Conservation (phyloP, 2,113 vertebrate species). For the Ciconia stormi region DNA sequence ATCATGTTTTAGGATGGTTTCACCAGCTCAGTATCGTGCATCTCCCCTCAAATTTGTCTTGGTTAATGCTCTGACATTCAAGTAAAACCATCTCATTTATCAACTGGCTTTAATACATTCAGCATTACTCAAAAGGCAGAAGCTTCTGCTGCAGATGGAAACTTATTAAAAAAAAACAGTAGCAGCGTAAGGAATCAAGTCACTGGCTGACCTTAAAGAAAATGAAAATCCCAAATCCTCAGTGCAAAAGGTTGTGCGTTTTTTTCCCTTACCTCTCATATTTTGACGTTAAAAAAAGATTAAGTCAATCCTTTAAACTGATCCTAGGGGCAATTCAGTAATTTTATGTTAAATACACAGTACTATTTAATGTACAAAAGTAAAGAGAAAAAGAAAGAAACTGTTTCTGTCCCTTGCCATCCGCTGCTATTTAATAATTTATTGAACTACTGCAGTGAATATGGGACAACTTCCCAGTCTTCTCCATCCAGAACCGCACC, state of each 20-base stretch:
- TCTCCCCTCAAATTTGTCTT: slow-evolving; percentile 2
- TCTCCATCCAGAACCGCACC: neutral
- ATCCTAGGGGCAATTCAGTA: slow-evolving; percentile 24
- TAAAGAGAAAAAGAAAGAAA: slow-evolving; percentile 22
- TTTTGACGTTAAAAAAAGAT: slow-evolving; percentile 51
- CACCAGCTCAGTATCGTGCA: neutral
- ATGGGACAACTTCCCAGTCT: neutral
- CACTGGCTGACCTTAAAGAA: slow-evolving; percentile 51
- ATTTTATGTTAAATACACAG: slow-evolving; percentile 58
- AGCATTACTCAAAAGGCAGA: slow-evolving; percentile 30
- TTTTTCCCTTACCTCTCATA: slow-evolving; percentile 1
- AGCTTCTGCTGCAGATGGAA: slow-evolving; percentile 11
- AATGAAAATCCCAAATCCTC: slow-evolving; percentile 61
- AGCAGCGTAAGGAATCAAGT: neutral
- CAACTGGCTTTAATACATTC: slow-evolving; percentile 22
- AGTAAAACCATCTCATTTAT: slow-evolving; percentile 26
- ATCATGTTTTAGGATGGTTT: neutral
- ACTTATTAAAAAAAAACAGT: neutral
- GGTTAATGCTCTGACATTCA: slow-evolving; percentile 46
- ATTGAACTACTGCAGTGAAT: neutral
- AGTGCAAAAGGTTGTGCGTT: neutral
- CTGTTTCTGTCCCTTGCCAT: neutral
- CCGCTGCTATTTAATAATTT: slow-evolving; percentile 23
- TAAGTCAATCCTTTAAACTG: slow-evolving; percentile 57
- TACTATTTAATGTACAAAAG: slow-evolving; percentile 41